These are phyloP conservation scores for Setipinna tenuifilis DNA, from an alignment of 2,797 vertebrate genomes.

Conservation along the genomic window DNA sequence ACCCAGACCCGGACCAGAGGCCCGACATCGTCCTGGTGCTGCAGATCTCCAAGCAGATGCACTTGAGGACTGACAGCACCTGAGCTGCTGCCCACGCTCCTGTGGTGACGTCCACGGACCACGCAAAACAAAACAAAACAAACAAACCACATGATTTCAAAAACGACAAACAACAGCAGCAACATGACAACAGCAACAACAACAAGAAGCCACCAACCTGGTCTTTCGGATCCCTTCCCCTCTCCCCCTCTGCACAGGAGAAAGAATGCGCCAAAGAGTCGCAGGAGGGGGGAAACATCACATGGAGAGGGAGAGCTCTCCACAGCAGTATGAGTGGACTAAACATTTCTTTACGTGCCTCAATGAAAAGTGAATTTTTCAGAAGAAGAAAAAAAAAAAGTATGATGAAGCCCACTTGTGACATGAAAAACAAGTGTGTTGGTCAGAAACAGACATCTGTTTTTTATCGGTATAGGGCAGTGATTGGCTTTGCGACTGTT, in stretches of 20 bases:
- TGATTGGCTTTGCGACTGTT: constrained; percentile 27
- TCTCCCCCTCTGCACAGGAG: not conserved
- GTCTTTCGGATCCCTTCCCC: not conserved
- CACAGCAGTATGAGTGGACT: constrained; percentile 15
- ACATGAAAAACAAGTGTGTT: not conserved
- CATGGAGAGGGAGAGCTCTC: not conserved
- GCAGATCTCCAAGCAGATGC: constrained; percentile 90
- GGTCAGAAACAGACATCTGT: not conserved
- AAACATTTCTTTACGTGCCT: not conserved
- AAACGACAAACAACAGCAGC: not conserved
- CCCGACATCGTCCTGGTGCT: constrained; percentile 90
- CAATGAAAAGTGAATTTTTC: not conserved
- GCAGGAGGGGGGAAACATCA: not conserved
- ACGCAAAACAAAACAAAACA: not conserved
- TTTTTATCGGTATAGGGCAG: constrained; percentile 13
- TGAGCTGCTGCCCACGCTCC: constrained; percentile 62
- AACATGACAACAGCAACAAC: not conserved
- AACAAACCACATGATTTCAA: not conserved
- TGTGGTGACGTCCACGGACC: constrained; percentile 14
- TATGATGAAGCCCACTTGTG: constrained; percentile 1
- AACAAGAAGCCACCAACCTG: not conserved
- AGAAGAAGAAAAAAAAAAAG: not conserved
- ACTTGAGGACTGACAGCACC: constrained; percentile 87
- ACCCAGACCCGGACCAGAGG: constrained; percentile 84
- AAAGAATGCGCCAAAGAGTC: not conserved